Conservation (phyloP, 2,888 invertebrate species). For the Laspeyria flexula region DNA sequence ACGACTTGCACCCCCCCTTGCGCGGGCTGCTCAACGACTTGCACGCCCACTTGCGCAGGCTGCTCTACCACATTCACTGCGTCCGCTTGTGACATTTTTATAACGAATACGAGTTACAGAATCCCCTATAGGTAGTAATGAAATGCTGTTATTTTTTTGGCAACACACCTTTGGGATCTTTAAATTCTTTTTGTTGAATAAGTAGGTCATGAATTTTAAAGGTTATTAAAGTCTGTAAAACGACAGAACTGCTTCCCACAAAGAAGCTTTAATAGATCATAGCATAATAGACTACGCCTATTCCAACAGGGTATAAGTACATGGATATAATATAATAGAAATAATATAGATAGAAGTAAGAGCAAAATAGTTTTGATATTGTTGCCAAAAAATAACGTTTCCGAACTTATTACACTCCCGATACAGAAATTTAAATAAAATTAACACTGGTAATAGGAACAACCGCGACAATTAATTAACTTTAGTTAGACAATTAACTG, state of each 20-base stretch:
- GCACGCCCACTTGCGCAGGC: constrained; percentile 41
- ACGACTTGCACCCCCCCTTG: constrained; percentile 1
- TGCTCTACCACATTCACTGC: constrained; percentile 66
- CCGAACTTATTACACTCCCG: constrained; percentile 6
- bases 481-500: constrained; percentile 8
- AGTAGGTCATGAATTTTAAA: too few species aligned
- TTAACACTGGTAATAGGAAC: constrained; percentile 10
- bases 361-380: not conserved
- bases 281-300: too few species aligned
- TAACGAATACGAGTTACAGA: constrained; percentile 33
- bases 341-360: not conserved
- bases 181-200: too few species aligned
- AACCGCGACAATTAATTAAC: not conserved
- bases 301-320: not conserved
- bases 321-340: not conserved
- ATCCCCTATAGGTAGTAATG: constrained; percentile 44
- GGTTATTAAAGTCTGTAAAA: too few species aligned
- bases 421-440: not conserved
- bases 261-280: too few species aligned
- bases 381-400: constrained; percentile 5
- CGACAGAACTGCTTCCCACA: too few species aligned
- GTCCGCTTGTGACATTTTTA: constrained; percentile 60
- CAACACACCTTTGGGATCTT: constrained; percentile 20
- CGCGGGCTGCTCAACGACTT: not conserved
- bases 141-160: constrained; percentile 24